Conservation (phyloP, 2,888 invertebrate genomes). For the Hoplodrina ambigua region DNA sequence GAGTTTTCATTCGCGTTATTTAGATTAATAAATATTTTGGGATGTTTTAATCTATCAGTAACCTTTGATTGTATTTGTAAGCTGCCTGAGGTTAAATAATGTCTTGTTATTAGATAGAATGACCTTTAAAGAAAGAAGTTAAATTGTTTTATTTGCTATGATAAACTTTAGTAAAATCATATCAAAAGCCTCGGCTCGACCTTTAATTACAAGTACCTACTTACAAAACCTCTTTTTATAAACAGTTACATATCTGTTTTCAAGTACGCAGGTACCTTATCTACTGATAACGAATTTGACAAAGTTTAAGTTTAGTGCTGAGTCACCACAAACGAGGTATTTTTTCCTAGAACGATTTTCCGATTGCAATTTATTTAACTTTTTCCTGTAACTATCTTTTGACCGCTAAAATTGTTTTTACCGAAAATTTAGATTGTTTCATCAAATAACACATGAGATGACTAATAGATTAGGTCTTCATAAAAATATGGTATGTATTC, state of each 20-base stretch:
- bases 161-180: neutral
- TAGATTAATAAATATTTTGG: neutral
- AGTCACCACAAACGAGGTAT: constrained; percentile 13
- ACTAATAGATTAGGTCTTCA: constrained; percentile 4
- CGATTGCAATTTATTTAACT: constrained; percentile 34
- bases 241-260: constrained; percentile 16
- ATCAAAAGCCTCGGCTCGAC: neutral
- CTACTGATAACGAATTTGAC: constrained; percentile 31
- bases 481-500: constrained; percentile 2
- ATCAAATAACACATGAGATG: neutral
- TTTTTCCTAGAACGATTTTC: constrained; percentile 35
- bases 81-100: neutral
- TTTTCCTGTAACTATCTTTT: constrained; percentile 32
- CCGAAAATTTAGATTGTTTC: constrained; percentile 18
- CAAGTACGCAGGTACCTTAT: constrained; percentile 25
- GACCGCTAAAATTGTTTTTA: constrained; percentile 15
- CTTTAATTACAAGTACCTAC: constrained; percentile 7
- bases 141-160: neutral
- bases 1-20: neutral
- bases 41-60: neutral
- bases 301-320: constrained; percentile 23
- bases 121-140: constrained; percentile 1
- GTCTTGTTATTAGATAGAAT: constrained; percentile 5
- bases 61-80: constrained; percentile 8
- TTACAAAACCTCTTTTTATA: constrained; percentile 15